Evolutionary conservation across 1,140 invertebrate genomes (phyloP), one percentile per base, ranked within the genome.

Genomic region (Samia ricini): DNA sequence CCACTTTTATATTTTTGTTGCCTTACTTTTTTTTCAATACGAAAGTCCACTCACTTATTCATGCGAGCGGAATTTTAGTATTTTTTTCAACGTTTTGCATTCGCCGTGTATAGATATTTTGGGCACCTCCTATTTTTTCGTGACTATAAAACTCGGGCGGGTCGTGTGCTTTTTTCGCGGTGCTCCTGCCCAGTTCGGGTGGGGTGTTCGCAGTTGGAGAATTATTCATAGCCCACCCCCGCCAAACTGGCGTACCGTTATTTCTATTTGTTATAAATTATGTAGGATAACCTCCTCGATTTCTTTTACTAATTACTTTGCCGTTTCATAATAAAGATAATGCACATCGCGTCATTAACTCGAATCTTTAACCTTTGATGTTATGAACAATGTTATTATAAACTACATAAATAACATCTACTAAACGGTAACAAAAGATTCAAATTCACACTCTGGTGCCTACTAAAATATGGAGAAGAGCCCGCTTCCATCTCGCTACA

Each of bases 261-360:
- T 87, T 89, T 87, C 78, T 88, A 82, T 88, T 90, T 87, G 85
- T 86, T 90, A 88, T 90, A 83, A 90, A 88, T 88, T 88, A 90
- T 88, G 79, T 84, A 79, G 80, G 85, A 88, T 87, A 81, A 88
- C 82, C 87, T 88, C 76, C 76, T 77, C 79, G 77, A n/a, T 86
- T 87, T 85, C 85, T 86, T 89, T 88, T 80, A 80, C 83, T 89
- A 89, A 89, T 89, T 87, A 88, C 85, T 83, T 86, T 87, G 83
- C 83, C 76, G 83, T 78, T 79, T 83, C 77, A 79, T 85, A 89
- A 79, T 85, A 85, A 85, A 87, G 86, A 89, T 88, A 83, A 66
- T 69, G 54, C 26, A 54, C 61, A 54, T 36, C 54, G 22, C 42
- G 42, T 56, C 36, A 50, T 54, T 33, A 60, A 52, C 51, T 60